These are phyloP conservation scores for Rhyacichthys aspro DNA, from an alignment of 2,797 vertebrate genomes.

Conservation along the genomic window DNA sequence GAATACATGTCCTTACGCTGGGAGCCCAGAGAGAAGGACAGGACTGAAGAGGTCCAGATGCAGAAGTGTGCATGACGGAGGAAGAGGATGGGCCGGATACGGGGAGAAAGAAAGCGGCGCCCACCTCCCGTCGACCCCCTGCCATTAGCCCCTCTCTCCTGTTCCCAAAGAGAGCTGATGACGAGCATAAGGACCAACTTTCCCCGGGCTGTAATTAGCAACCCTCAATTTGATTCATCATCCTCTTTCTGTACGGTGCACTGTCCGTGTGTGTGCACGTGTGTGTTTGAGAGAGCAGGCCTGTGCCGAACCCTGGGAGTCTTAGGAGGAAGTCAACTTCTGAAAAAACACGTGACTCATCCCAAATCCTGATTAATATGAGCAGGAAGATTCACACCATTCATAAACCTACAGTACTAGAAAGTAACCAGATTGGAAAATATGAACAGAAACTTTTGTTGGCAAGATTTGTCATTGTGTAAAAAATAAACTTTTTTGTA, in stretches of 20 bases:
- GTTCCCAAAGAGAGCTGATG: slow-evolving; percentile 56
- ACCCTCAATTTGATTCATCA: slow-evolving; percentile 71
- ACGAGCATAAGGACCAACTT: slow-evolving; percentile 52
- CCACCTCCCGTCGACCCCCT: slow-evolving; percentile 36
- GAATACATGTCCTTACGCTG: slow-evolving; percentile 4
- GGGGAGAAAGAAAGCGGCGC: too few relatives aligned
- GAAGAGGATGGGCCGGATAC: slow-evolving; percentile 56
- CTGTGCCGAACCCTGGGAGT: slow-evolving; percentile 54
- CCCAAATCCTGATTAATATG: too few relatives aligned
- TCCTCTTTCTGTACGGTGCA: slow-evolving; percentile 24
- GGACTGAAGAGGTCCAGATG: slow-evolving; percentile 54
- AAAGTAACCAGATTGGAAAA: too few relatives aligned
- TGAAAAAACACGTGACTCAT: slow-evolving; percentile 61
- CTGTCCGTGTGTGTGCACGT: slow-evolving; percentile 9
- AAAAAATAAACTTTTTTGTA: too few relatives aligned
- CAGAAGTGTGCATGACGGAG: slow-evolving; percentile 22
- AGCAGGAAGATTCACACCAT: too few relatives aligned
- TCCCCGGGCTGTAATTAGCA: slow-evolving; percentile 74
- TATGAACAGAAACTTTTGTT: too few relatives aligned
- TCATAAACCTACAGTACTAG: too few relatives aligned
- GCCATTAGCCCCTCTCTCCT: slow-evolving; percentile 38
- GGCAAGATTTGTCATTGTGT: too few relatives aligned
- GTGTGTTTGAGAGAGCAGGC: slow-evolving; percentile 19
- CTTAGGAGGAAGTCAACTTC: slow-evolving; percentile 51
- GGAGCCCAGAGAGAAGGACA: slow-evolving; percentile 10